Conservation (phyloP, 2,888 invertebrate species). For the Eristalis pertinax region DNA sequence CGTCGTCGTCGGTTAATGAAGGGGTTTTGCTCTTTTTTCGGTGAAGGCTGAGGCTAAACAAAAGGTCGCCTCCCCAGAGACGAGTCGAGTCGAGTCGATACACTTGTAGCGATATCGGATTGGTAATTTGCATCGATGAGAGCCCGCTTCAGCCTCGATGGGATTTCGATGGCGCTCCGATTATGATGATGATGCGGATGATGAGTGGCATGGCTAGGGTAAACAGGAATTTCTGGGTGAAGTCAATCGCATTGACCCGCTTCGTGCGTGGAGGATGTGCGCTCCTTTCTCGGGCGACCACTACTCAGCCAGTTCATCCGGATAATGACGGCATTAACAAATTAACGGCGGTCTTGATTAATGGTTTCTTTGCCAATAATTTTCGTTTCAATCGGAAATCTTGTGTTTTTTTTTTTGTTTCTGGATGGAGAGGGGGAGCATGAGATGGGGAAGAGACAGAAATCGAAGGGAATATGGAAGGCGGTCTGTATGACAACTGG, state of each 20-base stretch:
- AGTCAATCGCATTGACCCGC: constrained; percentile 47
- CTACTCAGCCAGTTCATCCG: constrained; percentile 37
- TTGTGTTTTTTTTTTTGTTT: no score
- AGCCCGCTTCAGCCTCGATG: constrained; percentile 23
- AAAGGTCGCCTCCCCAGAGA: constrained; percentile 1
- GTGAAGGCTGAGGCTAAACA: constrained; percentile 22
- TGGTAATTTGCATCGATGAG: constrained; percentile 70
- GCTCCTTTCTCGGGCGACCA: constrained; percentile 9
- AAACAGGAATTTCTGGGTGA: constrained; percentile 52
- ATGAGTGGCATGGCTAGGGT: constrained; percentile 39
- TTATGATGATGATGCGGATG: constrained; percentile 38
- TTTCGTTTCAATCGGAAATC: neutral
- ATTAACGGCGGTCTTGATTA: constrained; percentile 52
- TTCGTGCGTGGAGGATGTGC: neutral
- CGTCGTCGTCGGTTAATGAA: constrained; percentile 23
- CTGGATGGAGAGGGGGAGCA: no score
- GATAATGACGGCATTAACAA: constrained; percentile 57
- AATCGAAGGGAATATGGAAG: no score
- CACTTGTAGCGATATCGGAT: constrained; percentile 47
- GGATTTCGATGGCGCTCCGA: constrained; percentile 15
- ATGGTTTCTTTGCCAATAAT: constrained; percentile 17
- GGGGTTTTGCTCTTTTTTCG: constrained; percentile 24
- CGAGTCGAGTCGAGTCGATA: constrained; percentile 20
- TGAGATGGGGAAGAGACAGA: neutral
- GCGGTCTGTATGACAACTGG: no score